Evolutionary conservation across 2,113 vertebrate species (phyloP), one percentile per base, ranked within the genome.

Genomic region (Eleginops maclovinus): DNA sequence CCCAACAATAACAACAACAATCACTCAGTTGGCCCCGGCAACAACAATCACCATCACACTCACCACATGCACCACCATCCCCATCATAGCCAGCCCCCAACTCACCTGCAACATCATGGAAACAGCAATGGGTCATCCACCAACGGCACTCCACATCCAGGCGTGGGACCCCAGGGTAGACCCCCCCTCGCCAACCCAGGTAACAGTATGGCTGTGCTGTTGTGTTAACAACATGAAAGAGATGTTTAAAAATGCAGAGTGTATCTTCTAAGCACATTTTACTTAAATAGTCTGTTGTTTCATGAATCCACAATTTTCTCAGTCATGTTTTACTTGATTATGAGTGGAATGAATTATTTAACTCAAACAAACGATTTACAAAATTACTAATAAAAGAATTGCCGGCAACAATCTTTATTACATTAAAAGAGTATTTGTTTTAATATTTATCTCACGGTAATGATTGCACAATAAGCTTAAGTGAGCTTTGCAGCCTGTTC

Each of bases 101-200:
- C 73, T 75, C 93, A 91, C 93, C 91, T 93, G 91, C 94, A 94
- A 88, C 92, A 93, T 91, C 94, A 92, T 89, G 91, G 95, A 90
- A 94, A 95, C 73, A 96, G 94, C 92, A 94, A 95, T 51, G 95
- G 92, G 55, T 92, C 93, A 78, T 94, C 94, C 79, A 97, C 95
- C 91, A 93, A 93, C 73, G 94, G 94, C 5, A 87, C 95, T 11
- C 90, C 95, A 36, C 97, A 96, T 92, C 96, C 96, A 91, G 90
- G 95, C 84, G 91, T 93, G 86, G 91, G 96, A 43, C 94, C 95
- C 81, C 96, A 95, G 64, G 95, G 94, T 84, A 95, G 97, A 81
- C 95, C 97, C 6, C 95, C 96, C 0, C 91, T 96, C 78, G 94
- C 97, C 63, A 97, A 97, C 87, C 96, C 97, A 97, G 97, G 95